These are phyloP conservation scores for Leucophenga montana DNA, from an alignment of 2,888 invertebrate species.

Conservation along the genomic window DNA sequence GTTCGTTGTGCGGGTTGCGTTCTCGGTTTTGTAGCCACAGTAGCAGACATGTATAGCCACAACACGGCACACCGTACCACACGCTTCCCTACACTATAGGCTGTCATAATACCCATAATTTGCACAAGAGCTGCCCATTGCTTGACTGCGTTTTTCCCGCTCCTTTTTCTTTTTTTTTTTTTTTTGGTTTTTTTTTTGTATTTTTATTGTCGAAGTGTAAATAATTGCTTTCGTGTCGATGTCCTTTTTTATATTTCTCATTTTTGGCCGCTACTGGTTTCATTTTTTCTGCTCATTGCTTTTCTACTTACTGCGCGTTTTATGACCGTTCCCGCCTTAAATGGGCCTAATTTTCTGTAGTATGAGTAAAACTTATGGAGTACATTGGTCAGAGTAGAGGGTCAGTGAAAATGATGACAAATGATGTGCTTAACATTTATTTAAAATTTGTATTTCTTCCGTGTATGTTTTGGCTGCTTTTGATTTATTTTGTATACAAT, in stretches of 20 bases:
- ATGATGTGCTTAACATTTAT: constrained; percentile 41
- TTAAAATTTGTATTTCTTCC: constrained; percentile 5
- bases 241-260: constrained; percentile 39
- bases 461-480: not conserved
- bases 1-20: too few species aligned
- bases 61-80: not conserved
- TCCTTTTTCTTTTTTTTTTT: not conserved
- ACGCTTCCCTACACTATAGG: not conserved
- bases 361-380: too few species aligned
- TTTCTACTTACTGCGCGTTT: not conserved
- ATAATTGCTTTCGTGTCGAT: constrained; percentile 63
- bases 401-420: constrained; percentile 54
- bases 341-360: not conserved
- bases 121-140: too few species aligned
- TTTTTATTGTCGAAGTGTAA: constrained; percentile 60
- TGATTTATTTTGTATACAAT: constrained; percentile 41
- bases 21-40: too few species aligned
- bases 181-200: not conserved
- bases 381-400: not conserved
- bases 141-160: not conserved
- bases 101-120: too few species aligned
- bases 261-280: constrained; percentile 31
- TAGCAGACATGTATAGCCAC: not conserved
- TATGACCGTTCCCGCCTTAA: not conserved
- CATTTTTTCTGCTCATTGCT: constrained; percentile 1